Evolutionary conservation across 2,888 invertebrate genomes (phyloP), one percentile per base, ranked within the genome.

Genomic region (Cyclophora punctaria): DNA sequence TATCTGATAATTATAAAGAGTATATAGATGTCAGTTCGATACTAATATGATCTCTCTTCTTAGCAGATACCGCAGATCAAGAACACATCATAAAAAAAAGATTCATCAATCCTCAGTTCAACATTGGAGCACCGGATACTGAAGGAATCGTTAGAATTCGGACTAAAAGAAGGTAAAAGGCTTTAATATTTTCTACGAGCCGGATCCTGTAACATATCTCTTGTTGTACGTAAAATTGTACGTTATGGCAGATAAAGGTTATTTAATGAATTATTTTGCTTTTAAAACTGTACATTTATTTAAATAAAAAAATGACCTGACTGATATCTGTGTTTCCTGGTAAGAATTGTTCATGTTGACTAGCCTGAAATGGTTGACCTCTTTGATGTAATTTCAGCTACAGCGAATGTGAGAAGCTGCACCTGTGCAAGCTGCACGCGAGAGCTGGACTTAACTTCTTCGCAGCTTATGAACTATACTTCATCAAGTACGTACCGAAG

Each of bases 381-480:
- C 20, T 20, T 20, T 20, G 20, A 20, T 41, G n/a, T 34, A 33
- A 33, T 45, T 67, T 3, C 62, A 75, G 73, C 58, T 76, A 64
- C 6, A 82, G 83, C 2, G 81, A 83, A 1, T 88, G 88, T 47
- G 86, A 87, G 55, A 81, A 78, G 49, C 62, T 86, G 1, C 51
- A 66, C 4, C 73, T 88, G 7, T 88, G 87, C 63, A 78, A 73
- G 56, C 65, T 88, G n/a, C 88, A 88, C 60, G 82, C 86, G 6
- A 64, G 74, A 4, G 78, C 87, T 1, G 60, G 59, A 0, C 55
- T 60, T 3, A 83, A 64, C 64, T 82, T 86, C 64, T 56, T 87
- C 0, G 72, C 86, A 0, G 76, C 88, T 0, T 89, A 73, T 60
- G 72, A 89, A 51, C 65, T 89, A 0, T 89, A 88, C 59, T 89